phyloP scores from a whole-genome alignment of 64 coral and sea anemone species.

The Acropora yongei region DNA sequence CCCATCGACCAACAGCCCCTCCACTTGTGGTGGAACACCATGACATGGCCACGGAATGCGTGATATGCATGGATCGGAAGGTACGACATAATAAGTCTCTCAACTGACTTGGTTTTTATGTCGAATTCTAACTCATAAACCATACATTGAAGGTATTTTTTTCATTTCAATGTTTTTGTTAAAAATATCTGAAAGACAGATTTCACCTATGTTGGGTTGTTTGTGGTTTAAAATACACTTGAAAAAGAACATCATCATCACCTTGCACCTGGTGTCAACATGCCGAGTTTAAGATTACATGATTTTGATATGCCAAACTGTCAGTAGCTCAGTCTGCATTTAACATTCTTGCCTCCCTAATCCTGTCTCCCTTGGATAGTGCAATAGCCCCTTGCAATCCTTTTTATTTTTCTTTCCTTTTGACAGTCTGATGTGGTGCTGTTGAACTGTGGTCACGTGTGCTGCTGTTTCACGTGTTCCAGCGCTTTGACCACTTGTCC shows the following conservation, averaged over 20 bases:
- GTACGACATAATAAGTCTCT: slow-evolving; percentile 14
- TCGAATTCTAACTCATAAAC: too few species aligned
- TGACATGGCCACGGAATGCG: slow-evolving; percentile 74
- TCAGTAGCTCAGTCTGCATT: too few species aligned
- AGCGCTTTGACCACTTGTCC: slow-evolving; percentile 61
- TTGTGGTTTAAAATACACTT: too few species aligned
- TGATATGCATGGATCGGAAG: slow-evolving; percentile 81
- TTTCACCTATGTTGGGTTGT: too few species aligned
- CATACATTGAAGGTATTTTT: too few species aligned
- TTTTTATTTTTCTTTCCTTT: background rate
- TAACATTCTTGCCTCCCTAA: too few species aligned
- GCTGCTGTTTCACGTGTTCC: slow-evolving; percentile 82
- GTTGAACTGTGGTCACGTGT: slow-evolving; percentile 94
- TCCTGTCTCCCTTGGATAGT: background rate
- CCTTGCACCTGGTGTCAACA: too few species aligned
- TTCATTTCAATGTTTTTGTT: too few species aligned
- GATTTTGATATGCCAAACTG: too few species aligned
- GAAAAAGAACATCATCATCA: too few species aligned
- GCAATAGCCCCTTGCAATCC: background rate
- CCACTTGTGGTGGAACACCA: slow-evolving; percentile 24
- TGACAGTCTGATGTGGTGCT: slow-evolving; percentile 85
- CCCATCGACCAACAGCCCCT: background rate
- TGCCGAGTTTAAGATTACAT: too few species aligned
- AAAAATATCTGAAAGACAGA: too few species aligned
- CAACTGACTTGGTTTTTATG: background rate